phyloP scores from a whole-genome alignment of 2,797 vertebrate genomes.

The Hephaestus fuliginosus region DNA sequence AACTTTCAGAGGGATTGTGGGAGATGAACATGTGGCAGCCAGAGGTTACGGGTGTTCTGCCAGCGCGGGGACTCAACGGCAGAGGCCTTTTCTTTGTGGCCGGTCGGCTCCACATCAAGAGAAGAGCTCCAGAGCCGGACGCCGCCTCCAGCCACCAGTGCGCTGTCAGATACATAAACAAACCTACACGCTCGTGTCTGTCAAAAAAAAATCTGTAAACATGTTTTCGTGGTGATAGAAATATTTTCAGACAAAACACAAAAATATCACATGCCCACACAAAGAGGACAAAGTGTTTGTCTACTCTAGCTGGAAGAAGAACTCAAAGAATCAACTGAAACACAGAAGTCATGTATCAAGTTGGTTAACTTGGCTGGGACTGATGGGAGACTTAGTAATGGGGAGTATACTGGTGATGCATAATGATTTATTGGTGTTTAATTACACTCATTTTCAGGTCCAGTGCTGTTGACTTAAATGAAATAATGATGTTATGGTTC shows the following conservation, averaged over 20 bases:
- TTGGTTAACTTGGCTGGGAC: not conserved
- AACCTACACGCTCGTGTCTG: slow-evolving; percentile 52
- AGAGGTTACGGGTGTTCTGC: slow-evolving; percentile 72
- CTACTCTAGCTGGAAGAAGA: slow-evolving; percentile 38
- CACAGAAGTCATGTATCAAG: slow-evolving; percentile 26
- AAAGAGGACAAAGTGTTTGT: slow-evolving; percentile 25
- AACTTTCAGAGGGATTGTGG: slow-evolving; percentile 61
- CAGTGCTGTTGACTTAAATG: not conserved
- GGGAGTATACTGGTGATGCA: slow-evolving; percentile 8
- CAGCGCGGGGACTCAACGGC: slow-evolving; percentile 54
- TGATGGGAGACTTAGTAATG: not conserved
- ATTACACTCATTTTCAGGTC: slow-evolving; percentile 26
- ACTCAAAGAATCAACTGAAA: slow-evolving; percentile 29
- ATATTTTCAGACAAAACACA: slow-evolving; percentile 53
- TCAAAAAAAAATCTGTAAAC: slow-evolving; percentile 45
- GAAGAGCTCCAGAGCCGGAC: slow-evolving; percentile 52
- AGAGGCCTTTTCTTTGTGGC: slow-evolving; percentile 57
- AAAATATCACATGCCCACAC: slow-evolving; percentile 63
- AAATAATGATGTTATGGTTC: slow-evolving; percentile 20
- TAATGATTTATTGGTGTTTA: slow-evolving; percentile 21
- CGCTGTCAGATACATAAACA: slow-evolving; percentile 69
- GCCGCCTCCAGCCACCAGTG: slow-evolving; percentile 42
- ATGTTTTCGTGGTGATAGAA: slow-evolving; percentile 30
- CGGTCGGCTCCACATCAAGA: slow-evolving; percentile 69
- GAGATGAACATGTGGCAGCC: slow-evolving; percentile 73